A percentile compares a stretch with the other conserved stretches of the same genome.
phyloP scores from a whole-genome alignment of 1,140 invertebrate species.

The Hycleus phaleratus region DNA sequence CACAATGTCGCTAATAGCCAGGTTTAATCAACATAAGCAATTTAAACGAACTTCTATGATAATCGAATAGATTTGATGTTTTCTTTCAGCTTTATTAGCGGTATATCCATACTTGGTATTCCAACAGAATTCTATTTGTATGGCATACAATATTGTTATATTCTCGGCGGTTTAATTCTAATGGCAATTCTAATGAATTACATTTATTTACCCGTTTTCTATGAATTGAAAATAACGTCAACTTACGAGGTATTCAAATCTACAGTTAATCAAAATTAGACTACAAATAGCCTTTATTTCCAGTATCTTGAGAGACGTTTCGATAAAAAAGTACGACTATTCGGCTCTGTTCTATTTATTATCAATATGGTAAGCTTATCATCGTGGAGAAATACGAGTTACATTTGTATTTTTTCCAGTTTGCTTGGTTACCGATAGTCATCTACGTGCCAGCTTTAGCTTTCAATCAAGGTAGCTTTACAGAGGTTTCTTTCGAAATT shows the following conservation, averaged over 20 bases:
- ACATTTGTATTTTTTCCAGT: conserved; percentile 43
- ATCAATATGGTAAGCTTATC: conserved; percentile 55
- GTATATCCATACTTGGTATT: conserved; percentile 58
- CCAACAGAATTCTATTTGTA: conserved; percentile 80
- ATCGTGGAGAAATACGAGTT: no score
- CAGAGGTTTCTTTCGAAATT: conserved; percentile 8
- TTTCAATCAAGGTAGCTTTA: conserved; percentile 60
- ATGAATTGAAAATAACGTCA: conserved; percentile 70
- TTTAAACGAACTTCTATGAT: not conserved
- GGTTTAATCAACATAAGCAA: conserved; percentile 42
- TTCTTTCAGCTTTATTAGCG: conserved; percentile 52
- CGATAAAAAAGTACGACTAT: conserved; percentile 57
- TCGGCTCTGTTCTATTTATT: conserved; percentile 67
- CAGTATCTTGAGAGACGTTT: conserved; percentile 76
- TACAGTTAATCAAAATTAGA: not conserved
- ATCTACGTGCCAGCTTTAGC: conserved; percentile 67
- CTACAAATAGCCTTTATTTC: conserved; percentile 38
- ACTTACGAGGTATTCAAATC: conserved; percentile 63
- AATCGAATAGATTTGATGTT: conserved; percentile 6
- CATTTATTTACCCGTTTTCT: conserved; percentile 73
- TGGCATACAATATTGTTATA: conserved; percentile 62
- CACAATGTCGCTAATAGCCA: conserved; percentile 72
- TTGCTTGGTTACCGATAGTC: conserved; percentile 61
- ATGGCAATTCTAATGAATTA: conserved; percentile 58
- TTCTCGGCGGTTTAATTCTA: conserved; percentile 52